Evolutionary conservation across 2,888 invertebrate genomes (phyloP).

Genomic region (Cylindroiulus punctatus): DNA sequence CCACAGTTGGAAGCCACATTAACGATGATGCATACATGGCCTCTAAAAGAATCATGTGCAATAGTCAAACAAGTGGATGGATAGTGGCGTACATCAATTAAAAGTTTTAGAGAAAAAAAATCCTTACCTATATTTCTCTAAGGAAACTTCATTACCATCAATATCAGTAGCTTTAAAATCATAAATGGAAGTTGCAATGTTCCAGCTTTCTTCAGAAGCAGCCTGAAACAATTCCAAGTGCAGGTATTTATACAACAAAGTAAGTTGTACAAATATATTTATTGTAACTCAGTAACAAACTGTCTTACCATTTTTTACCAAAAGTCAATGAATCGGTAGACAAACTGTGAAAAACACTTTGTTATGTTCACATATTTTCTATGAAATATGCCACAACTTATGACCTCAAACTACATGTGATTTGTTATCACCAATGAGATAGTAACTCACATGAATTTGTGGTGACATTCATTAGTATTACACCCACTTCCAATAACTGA

Average conservation of each 20-base stretch:
- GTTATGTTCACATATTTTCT: too few relatives aligned
- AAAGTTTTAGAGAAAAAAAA: neutral
- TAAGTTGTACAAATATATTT: neutral
- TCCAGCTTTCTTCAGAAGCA: slow-evolving; percentile 61
- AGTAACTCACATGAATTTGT: neutral
- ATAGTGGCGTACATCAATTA: neutral
- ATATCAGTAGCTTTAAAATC: slow-evolving; percentile 85
- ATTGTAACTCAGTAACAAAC: neutral
- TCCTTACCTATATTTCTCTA: slow-evolving; percentile 76
- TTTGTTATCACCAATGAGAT: too few relatives aligned
- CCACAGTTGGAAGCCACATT: slow-evolving; percentile 90
- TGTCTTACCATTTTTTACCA: neutral
- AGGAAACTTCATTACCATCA: slow-evolving; percentile 81
- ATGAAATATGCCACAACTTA: too few relatives aligned
- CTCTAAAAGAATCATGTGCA: slow-evolving; percentile 66
- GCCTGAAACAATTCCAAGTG: neutral
- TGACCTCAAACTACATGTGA: too few relatives aligned
- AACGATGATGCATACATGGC: slow-evolving; percentile 80
- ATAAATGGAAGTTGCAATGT: slow-evolving; percentile 78
- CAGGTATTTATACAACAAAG: neutral
- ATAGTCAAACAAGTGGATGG: neutral
- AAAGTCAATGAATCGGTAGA: neutral
- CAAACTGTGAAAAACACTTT: neutral
- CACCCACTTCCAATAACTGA: too few relatives aligned
- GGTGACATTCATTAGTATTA: neutral